These are phyloP conservation scores for Echeneis naucrates DNA, from an alignment of 2,797 vertebrate species.

Conservation along the genomic window DNA sequence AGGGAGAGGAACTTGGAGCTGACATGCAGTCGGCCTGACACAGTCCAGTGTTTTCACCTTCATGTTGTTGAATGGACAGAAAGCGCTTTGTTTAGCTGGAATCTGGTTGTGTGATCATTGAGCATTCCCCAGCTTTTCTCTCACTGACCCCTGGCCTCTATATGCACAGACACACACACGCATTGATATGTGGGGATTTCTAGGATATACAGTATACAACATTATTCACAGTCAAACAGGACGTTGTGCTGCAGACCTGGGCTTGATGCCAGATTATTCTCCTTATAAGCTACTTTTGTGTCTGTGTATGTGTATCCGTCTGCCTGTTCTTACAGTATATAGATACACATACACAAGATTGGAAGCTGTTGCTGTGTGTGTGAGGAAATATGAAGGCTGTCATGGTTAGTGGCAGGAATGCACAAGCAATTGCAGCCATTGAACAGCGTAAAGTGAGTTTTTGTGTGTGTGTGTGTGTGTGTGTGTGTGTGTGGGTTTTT, in stretches of 20 bases:
- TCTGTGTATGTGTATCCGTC: conserved; percentile 5
- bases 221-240: conserved; percentile 32
- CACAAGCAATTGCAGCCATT: conserved; percentile 78
- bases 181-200: conserved; percentile 56
- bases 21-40: conserved; percentile 42
- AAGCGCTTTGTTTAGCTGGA: conserved; percentile 73
- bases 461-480: no score
- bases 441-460: conserved; percentile 76
- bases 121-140: conserved; percentile 64
- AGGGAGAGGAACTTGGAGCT: conserved; percentile 19
- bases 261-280: conserved; percentile 32
- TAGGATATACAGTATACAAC: conserved; percentile 54
- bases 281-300: conserved; percentile 6
- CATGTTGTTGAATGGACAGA: conserved; percentile 59
- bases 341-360: background rate
- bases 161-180: conserved; percentile 58
- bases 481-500: no score
- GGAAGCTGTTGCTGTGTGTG: conserved; percentile 38
- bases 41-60: conserved; percentile 59
- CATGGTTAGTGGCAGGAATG: conserved; percentile 67
- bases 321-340: conserved; percentile 13
- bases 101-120: conserved; percentile 68
- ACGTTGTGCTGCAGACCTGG: conserved; percentile 29
- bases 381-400: conserved; percentile 65
- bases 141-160: conserved; percentile 58